These are phyloP conservation scores for Octodonta nipae DNA, from an alignment of 2,888 invertebrate species.

Conservation along the genomic window DNA sequence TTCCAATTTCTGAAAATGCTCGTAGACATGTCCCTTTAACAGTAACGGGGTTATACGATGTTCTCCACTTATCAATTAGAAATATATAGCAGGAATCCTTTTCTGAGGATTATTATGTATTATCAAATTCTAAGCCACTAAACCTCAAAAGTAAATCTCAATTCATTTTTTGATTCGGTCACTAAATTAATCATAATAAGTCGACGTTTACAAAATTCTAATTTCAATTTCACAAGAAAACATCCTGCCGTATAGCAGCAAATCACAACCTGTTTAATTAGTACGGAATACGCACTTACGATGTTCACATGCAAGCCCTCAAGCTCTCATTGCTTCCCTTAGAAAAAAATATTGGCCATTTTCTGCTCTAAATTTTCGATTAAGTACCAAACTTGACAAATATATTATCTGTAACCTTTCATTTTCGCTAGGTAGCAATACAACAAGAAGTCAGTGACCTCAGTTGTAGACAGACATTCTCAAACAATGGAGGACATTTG, in stretches of 20 bases:
- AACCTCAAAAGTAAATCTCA: conserved; percentile 8
- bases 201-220: conserved; percentile 12
- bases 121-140: too few relatives aligned
- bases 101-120: too few relatives aligned
- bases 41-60: too few relatives aligned
- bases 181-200: conserved; percentile 11
- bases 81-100: too few relatives aligned
- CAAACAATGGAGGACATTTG: conserved; percentile 19
- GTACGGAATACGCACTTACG: conserved; percentile 10
- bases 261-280: conserved; percentile 11
- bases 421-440: conserved; percentile 14
- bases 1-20: too few relatives aligned
- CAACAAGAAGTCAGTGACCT: conserved; percentile 19
- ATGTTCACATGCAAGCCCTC: conserved; percentile 13
- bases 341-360: conserved; percentile 17
- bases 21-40: too few relatives aligned
- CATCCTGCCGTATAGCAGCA: conserved; percentile 13
- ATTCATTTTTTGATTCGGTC: conserved; percentile 13
- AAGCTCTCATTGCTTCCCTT: conserved; percentile 11
- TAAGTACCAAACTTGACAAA: conserved; percentile 7
- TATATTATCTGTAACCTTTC: conserved; percentile 12
- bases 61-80: too few relatives aligned
- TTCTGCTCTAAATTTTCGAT: conserved; percentile 9
- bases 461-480: conserved; percentile 11
- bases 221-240: too few relatives aligned